A percentile compares a stretch with the other conserved stretches of the same genome.
Evolutionary conservation across 2,113 vertebrate genomes (phyloP).

Genomic region (Lepus timidus): DNA sequence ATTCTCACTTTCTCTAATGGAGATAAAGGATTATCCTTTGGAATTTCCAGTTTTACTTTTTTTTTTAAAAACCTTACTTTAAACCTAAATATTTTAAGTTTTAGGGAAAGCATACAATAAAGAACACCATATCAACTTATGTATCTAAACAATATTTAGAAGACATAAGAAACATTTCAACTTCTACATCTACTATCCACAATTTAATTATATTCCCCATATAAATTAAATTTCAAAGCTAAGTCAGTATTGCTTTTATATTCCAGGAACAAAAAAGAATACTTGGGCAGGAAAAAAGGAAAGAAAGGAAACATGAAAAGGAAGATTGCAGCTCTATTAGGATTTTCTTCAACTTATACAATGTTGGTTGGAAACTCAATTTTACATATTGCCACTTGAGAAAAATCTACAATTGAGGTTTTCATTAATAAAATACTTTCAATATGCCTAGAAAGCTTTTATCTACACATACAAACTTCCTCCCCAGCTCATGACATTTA

Average conservation of each 20-base stretch:
- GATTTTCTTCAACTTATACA: neutral
- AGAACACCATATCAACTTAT: neutral
- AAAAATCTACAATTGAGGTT: neutral
- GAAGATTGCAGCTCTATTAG: neutral
- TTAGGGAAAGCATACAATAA: neutral
- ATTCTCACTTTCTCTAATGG: neutral
- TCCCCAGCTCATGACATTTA: neutral
- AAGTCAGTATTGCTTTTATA: neutral
- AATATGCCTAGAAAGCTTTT: neutral
- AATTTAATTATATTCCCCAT: neutral
- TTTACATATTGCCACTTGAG: neutral
- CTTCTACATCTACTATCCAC: neutral
- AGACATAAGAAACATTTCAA: neutral
- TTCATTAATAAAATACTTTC: neutral
- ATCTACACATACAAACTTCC: neutral
- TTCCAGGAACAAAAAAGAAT: neutral
- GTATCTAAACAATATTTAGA: neutral
- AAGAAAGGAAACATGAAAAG: neutral
- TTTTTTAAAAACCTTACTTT: neutral
- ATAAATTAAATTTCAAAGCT: neutral
- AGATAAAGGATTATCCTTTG: neutral
- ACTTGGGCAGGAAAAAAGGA: neutral
- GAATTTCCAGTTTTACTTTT: neutral
- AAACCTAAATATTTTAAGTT: conserved; percentile 35
- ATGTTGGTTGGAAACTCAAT: neutral